Base-by-base conservation (phyloP, 2,113 vertebrate genomes). In the Embiotoca jacksoni region DNA sequence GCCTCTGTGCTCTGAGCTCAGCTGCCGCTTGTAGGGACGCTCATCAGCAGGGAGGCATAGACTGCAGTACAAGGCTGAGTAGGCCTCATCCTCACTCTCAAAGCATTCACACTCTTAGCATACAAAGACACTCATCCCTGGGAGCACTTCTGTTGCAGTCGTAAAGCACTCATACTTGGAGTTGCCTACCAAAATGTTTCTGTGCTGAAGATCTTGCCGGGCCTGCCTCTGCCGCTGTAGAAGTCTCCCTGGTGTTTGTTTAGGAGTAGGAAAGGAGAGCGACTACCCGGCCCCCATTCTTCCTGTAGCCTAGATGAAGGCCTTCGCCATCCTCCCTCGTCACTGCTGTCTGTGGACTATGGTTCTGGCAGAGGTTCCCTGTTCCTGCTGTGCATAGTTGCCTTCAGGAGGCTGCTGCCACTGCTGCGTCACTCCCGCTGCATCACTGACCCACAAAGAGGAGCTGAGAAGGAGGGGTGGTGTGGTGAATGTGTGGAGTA, bases 391-490 rank as follows among this genome's bases (percentile, higher is more conserved):
- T 80, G 69, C 78, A 64, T 81, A 81, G 82, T 87, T 86, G 80
- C 82, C 81, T 87, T 88, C 69, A 85, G 74, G 74, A 92, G 87
- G 83, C 73, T 75, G 87, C 86, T 85, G 82, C 75, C 80, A 81
- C 66, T 90, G 82, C 91, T 92, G 91, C 91, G 90, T 94, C 92
- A 93, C 80, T 81, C 82, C 68, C 35, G 87, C 86, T 91, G 85
- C 91, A 92, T 92, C 92, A 85, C 87, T 91, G 91, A 91, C 84
- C 91, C 88, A 89, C 79, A 91, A 86, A 89, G 82, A 89, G 68
- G 72, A 82, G 76, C 77, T 82, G 82, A 58, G 87, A 85, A 87
- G 87, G 90, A 87, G 81, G 89, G 88, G 85, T 88, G 81, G 73
- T 44, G 58, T 64, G 69, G 70, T 73, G 81, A 86, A 80, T 78